Percentiles rank a stretch among this genome's conserved stretches.
Conservation (phyloP, 2,888 invertebrate genomes). For the Strigamia crassipes region DNA sequence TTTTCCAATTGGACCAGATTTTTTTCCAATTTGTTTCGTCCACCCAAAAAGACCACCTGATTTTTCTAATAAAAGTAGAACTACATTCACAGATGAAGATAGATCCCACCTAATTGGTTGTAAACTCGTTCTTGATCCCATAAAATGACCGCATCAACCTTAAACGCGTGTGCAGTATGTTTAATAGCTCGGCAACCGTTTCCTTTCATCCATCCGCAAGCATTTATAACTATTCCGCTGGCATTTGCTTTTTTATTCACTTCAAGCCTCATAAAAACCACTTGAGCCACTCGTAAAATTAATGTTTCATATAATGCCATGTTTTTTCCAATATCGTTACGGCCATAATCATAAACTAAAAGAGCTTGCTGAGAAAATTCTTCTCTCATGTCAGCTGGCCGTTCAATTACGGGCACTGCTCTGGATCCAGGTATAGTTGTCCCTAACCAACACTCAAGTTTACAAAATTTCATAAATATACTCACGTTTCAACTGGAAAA, state of each 20-base stretch:
- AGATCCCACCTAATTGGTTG: slow-evolving; percentile 91
- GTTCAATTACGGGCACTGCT: slow-evolving; percentile 85
- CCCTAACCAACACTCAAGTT: slow-evolving; percentile 56
- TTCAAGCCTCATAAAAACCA: slow-evolving; percentile 80
- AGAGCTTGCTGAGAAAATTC: slow-evolving; percentile 94
- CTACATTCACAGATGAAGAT: slow-evolving; percentile 89
- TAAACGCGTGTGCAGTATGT: slow-evolving; percentile 89
- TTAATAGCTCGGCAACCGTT: slow-evolving; percentile 85
- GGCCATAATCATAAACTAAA: slow-evolving; percentile 90
- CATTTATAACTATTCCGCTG: slow-evolving; percentile 90
- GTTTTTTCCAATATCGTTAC: slow-evolving; percentile 76
- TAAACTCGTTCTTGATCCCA: slow-evolving; percentile 95
- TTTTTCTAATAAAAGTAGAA: no score
- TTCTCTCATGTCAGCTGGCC: slow-evolving; percentile 91
- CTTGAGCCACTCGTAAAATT: slow-evolving; percentile 81
- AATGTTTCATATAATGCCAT: slow-evolving; percentile 81
- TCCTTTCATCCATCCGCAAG: slow-evolving; percentile 96
- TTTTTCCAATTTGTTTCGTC: no score
- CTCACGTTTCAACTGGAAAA: slow-evolving; percentile 98
- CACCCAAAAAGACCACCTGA: no score
- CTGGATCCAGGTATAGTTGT: slow-evolving; percentile 75
- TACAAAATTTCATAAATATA: slow-evolving; percentile 66
- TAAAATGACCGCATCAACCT: slow-evolving; percentile 90
- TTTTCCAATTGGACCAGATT: no score
- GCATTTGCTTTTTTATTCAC: slow-evolving; percentile 74